Percentiles rank a stretch among this genome's conserved stretches.
Evolutionary conservation across 2,113 vertebrate species (phyloP).

Genomic region (Girardinichthys multiradiatus): DNA sequence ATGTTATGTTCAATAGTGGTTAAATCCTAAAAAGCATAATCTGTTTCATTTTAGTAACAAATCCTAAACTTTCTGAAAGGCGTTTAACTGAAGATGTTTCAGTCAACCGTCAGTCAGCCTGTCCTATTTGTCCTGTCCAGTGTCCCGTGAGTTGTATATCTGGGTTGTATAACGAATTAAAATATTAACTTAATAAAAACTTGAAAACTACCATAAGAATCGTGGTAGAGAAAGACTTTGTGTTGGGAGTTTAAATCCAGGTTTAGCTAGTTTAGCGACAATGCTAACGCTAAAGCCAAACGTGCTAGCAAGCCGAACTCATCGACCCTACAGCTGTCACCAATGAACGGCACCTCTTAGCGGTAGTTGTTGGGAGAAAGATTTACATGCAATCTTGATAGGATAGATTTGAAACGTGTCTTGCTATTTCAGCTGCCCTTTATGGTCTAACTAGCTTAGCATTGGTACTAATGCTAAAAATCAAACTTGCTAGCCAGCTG

Average conservation of each 20-base stretch:
- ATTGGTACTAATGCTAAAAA: not conserved
- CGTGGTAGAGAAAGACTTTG: too few species aligned
- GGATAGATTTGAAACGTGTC: not conserved
- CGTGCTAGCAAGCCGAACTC: too few species aligned
- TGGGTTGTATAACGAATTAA: too few species aligned
- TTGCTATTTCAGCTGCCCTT: not conserved
- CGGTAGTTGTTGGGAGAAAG: not conserved
- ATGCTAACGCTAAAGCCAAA: too few species aligned
- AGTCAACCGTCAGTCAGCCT: not conserved
- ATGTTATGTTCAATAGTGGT: not conserved
- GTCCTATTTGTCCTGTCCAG: not conserved
- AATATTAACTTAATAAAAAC: not conserved
- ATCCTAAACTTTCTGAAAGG: not conserved
- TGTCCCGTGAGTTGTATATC: too few species aligned
- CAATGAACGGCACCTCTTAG: too few species aligned
- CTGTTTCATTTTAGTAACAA: not conserved
- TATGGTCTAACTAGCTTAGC: not conserved
- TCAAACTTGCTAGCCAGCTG: too few species aligned
- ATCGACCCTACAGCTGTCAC: too few species aligned
- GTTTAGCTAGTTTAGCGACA: too few species aligned
- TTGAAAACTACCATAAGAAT: too few species aligned
- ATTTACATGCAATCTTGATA: not conserved
- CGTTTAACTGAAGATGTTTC: not conserved
- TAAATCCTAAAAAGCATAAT: not conserved
- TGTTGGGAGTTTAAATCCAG: too few species aligned